These are phyloP conservation scores for Cyphomyrus discorhynchus DNA, from an alignment of 2,113 vertebrate genomes.

Conservation along the genomic window DNA sequence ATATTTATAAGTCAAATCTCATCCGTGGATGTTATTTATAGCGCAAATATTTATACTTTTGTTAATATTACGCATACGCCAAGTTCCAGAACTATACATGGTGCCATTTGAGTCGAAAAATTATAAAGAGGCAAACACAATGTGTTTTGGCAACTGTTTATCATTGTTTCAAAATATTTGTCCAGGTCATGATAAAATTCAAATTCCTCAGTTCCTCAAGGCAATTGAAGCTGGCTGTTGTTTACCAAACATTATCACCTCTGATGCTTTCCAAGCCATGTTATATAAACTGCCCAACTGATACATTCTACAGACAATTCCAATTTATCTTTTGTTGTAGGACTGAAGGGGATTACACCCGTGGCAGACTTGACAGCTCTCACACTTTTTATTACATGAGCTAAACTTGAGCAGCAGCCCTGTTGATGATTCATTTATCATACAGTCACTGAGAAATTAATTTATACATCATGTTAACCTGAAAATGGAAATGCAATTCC, in stretches of 20 bases:
- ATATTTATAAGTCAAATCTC: conserved; percentile 3
- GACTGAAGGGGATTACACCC: background rate
- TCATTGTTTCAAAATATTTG: background rate
- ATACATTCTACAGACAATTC: conserved; percentile 10
- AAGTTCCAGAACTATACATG: background rate
- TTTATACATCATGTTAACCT: background rate
- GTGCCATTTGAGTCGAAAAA: background rate
- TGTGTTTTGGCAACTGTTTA: background rate
- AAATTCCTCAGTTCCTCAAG: background rate
- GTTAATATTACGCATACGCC: background rate
- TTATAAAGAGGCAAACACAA: background rate
- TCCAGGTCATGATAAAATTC: background rate
- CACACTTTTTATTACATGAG: background rate
- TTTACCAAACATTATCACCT: conserved; percentile 15
- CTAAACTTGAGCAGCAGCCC: background rate
- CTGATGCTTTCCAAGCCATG: background rate
- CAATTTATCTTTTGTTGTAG: conserved; percentile 10
- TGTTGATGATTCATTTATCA: conserved; percentile 15
- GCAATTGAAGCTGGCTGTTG: background rate
- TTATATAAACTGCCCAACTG: conserved; percentile 24
- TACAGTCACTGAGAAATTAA: background rate
- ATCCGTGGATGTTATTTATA: background rate
- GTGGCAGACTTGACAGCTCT: background rate
- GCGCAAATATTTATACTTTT: conserved; percentile 8
- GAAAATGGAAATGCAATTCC: background rate